Conservation (phyloP, 2,797 vertebrate genomes). For the Tapirus indicus region DNA sequence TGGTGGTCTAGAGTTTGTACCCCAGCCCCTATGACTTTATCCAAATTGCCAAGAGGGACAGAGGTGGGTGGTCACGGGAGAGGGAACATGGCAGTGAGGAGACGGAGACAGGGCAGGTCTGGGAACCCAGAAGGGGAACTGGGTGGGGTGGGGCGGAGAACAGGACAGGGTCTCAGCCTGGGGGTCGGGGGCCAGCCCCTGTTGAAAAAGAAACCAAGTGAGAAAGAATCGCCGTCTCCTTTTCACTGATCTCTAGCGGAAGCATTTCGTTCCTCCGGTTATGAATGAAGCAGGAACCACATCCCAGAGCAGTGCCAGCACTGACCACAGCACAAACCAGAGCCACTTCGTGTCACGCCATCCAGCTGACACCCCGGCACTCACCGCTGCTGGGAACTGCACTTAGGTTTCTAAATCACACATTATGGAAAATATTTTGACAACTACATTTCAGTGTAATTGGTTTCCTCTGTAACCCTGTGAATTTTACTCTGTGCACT, state of each 20-base stretch:
- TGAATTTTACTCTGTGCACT: neutral
- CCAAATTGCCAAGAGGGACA: neutral
- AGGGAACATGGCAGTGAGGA: neutral
- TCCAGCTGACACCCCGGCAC: fast-evolving
- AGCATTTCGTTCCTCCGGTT: too few species aligned
- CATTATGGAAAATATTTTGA: neutral
- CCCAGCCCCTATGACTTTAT: neutral
- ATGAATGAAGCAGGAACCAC: fast-evolving
- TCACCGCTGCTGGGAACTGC: neutral
- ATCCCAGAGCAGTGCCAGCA: neutral
- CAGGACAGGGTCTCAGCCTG: neutral
- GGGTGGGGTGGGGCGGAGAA: neutral
- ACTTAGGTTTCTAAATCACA: neutral
- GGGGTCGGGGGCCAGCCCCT: neutral
- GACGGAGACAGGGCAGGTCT: neutral
- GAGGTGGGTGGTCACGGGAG: too few species aligned
- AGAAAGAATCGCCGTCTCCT: neutral
- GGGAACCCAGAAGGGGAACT: neutral
- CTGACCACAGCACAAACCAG: neutral
- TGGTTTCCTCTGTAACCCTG: neutral
- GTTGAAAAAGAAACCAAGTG: neutral
- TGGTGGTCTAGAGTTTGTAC: neutral
- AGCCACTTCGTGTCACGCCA: neutral
- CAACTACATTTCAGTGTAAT: neutral
- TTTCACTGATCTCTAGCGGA: neutral